A percentile compares a stretch with the other conserved stretches of the same genome.
These are phyloP conservation scores for Cynocephalus volans DNA, from an alignment of 2,113 vertebrate species.

Conservation along the genomic window DNA sequence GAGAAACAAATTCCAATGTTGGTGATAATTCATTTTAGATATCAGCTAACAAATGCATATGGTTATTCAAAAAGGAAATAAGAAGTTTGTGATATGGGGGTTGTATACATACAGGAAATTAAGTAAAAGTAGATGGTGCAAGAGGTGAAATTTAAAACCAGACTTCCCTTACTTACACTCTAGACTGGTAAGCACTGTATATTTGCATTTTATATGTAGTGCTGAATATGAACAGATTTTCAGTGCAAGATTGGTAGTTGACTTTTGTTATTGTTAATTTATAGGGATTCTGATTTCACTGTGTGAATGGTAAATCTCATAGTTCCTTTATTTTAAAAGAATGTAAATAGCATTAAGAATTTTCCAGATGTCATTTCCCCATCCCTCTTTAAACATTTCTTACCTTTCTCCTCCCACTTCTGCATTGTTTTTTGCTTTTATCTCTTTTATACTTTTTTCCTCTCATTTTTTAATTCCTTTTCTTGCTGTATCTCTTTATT, in stretches of 20 bases:
- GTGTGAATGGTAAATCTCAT: background rate
- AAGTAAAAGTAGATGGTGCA: slow-evolving; percentile 54
- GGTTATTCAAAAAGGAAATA: slow-evolving; percentile 65
- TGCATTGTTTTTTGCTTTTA: background rate
- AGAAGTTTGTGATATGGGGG: background rate
- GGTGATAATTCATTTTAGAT: background rate
- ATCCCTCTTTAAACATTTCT: background rate
- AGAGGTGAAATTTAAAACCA: slow-evolving; percentile 63
- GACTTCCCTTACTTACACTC: slow-evolving; percentile 66
- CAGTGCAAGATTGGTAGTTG: background rate
- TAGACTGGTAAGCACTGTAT: background rate
- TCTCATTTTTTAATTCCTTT: background rate
- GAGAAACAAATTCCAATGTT: slow-evolving; percentile 23
- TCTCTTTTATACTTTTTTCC: background rate
- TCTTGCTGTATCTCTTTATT: slow-evolving; percentile 29
- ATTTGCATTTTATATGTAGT: slow-evolving; percentile 40
- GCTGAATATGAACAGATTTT: background rate
- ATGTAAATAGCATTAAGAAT: background rate
- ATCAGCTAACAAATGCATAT: slow-evolving; percentile 16
- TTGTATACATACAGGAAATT: slow-evolving; percentile 54
- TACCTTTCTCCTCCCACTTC: slow-evolving; percentile 17
- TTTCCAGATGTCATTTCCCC: background rate
- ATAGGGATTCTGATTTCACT: slow-evolving; percentile 28
- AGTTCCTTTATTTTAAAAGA: slow-evolving; percentile 29
- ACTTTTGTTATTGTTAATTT: background rate